phyloP scores from a whole-genome alignment of 2,797 vertebrate genomes.

The Chaenodraco wilsoni region DNA sequence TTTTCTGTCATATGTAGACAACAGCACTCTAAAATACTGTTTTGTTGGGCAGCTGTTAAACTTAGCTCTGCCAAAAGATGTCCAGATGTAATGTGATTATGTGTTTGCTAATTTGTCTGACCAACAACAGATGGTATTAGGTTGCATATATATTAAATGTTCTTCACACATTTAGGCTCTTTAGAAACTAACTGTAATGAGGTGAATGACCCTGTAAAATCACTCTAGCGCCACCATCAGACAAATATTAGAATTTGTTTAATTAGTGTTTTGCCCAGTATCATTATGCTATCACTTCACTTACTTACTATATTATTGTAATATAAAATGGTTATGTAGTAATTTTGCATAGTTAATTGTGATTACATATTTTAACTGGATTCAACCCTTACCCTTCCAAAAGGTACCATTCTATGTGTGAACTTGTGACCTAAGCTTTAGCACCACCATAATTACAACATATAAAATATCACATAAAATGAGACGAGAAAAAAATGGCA shows the following conservation, averaged over 20 bases:
- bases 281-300: neutral
- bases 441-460: slow-evolving; percentile 13
- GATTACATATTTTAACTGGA: neutral
- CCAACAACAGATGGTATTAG: neutral
- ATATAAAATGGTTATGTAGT: neutral
- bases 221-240: slow-evolving; percentile 27
- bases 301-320: neutral
- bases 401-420: neutral
- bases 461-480: neutral
- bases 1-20: neutral
- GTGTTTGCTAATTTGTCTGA: slow-evolving; percentile 15
- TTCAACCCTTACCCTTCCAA: no score
- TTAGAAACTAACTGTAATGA: neutral
- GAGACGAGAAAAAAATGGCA: neutral
- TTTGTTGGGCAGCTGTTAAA: neutral
- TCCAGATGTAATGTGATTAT: slow-evolving; percentile 1
- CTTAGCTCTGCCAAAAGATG: neutral
- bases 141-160: neutral
- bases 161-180: neutral
- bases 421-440: slow-evolving; percentile 23
- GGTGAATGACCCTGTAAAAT: slow-evolving; percentile 6
- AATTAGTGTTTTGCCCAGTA: neutral
- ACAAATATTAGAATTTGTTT: neutral
- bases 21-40: neutral
- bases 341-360: neutral